Percentiles rank a stretch among this genome's conserved stretches.
Conservation (phyloP, 2,797 vertebrate species). For the Neosalanx taihuensis region DNA sequence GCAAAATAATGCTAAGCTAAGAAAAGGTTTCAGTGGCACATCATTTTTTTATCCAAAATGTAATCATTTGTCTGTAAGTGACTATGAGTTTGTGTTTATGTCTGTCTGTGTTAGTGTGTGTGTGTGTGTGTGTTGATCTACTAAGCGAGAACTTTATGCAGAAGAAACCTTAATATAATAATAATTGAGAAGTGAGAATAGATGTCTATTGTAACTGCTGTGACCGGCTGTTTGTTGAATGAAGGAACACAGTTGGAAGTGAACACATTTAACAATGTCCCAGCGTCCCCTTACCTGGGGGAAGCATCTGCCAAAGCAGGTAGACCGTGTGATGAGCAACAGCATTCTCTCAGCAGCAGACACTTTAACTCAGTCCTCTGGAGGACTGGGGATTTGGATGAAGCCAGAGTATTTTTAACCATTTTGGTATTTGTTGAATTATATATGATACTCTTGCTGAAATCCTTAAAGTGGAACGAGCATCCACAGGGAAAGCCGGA, state of each 20-base stretch:
- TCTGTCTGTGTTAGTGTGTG: too few species aligned
- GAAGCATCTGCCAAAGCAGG: background rate
- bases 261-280: constrained; percentile 4
- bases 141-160: too few species aligned
- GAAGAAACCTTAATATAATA: too few species aligned
- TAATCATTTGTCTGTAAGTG: too few species aligned
- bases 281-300: constrained; percentile 4
- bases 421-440: constrained; percentile 37
- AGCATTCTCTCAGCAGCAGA: background rate
- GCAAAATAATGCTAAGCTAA: too few species aligned
- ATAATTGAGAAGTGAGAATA: too few species aligned
- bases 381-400: constrained; percentile 3
- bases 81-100: too few species aligned
- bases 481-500: constrained; percentile 30
- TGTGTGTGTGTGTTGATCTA: too few species aligned
- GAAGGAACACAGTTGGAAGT: background rate
- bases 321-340: constrained; percentile 1
- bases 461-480: constrained; percentile 39
- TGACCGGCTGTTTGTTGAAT: too few species aligned
- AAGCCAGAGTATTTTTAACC: constrained; percentile 41
- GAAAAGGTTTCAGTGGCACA: too few species aligned
- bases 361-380: constrained; percentile 1
- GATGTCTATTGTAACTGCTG: too few species aligned
- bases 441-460: constrained; percentile 38
- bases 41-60: too few species aligned